Percentiles rank a stretch among this genome's conserved stretches.
phyloP scores from a whole-genome alignment of 1,140 invertebrate species.

The Luehdorfia chinensis region DNA sequence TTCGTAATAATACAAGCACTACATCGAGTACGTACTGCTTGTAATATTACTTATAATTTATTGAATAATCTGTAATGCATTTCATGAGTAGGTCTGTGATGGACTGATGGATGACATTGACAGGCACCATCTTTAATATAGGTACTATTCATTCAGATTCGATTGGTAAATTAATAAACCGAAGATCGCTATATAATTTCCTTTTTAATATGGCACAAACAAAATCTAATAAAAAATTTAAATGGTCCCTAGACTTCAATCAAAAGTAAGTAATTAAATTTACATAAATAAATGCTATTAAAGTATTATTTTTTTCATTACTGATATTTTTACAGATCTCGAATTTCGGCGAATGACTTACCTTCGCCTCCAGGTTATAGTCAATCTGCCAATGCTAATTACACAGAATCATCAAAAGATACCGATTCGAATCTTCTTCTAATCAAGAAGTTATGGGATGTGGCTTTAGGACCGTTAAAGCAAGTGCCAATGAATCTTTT shows the following conservation, averaged over 20 bases:
- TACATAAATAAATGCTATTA: background rate
- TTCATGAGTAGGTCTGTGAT: too few relatives aligned
- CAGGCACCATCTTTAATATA: too few relatives aligned
- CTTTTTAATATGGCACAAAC: slow-evolving; percentile 47
- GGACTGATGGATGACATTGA: too few relatives aligned
- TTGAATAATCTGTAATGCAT: too few relatives aligned
- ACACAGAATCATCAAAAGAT: slow-evolving; percentile 86
- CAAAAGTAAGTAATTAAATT: slow-evolving; percentile 45
- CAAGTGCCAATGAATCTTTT: slow-evolving; percentile 99
- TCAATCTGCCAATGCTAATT: slow-evolving; percentile 82
- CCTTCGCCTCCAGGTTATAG: slow-evolving; percentile 91
- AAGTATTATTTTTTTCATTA: too few relatives aligned
- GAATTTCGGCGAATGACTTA: slow-evolving; percentile 70
- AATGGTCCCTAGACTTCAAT: slow-evolving; percentile 71
- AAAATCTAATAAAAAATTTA: slow-evolving; percentile 66
- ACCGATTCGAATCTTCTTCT: slow-evolving; percentile 90
- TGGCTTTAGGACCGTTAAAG: slow-evolving; percentile 96
- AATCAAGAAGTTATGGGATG: slow-evolving; percentile 98
- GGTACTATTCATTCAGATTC: too few relatives aligned
- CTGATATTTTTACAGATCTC: slow-evolving; percentile 35
- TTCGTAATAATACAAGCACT: too few relatives aligned
- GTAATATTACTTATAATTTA: too few relatives aligned
- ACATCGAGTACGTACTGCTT: too few relatives aligned
- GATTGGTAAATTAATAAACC: too few relatives aligned
- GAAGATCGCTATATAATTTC: too few relatives aligned